These are phyloP conservation scores for Drosophila tani DNA, from an alignment of 1,140 invertebrate species.

Conservation along the genomic window DNA sequence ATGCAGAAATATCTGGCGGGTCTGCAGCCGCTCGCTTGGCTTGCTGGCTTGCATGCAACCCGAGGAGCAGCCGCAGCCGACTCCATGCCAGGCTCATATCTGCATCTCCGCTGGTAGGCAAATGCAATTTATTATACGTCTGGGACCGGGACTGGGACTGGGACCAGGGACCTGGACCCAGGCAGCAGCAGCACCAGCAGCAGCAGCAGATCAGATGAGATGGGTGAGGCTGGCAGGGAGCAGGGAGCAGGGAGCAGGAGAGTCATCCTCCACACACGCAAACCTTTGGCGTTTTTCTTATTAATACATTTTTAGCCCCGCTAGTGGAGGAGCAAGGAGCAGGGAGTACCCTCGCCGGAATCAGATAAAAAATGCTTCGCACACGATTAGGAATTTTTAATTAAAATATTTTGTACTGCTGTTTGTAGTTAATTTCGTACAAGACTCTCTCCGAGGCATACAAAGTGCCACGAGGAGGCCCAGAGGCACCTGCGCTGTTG, in stretches of 20 bases:
- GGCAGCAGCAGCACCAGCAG: background rate
- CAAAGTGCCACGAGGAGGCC: conserved; percentile 60
- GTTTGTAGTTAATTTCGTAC: conserved; percentile 83
- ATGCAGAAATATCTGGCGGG: conserved; percentile 78
- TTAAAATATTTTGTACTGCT: conserved; percentile 85
- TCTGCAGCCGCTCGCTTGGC: conserved; percentile 25
- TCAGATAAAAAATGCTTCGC: conserved; percentile 85
- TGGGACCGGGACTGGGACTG: conserved; percentile 39
- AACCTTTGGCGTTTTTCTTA: conserved; percentile 81
- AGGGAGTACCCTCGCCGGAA: conserved; percentile 48
- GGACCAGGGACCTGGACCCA: background rate
- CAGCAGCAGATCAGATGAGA: conserved; percentile 46
- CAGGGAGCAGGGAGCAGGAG: conserved; percentile 12
- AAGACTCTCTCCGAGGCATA: conserved; percentile 71
- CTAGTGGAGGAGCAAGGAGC: conserved; percentile 16
- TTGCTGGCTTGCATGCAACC: conserved; percentile 61
- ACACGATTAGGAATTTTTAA: conserved; percentile 85
- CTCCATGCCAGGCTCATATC: conserved; percentile 65
- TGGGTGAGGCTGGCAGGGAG: conserved; percentile 6
- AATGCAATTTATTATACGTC: conserved; percentile 83
- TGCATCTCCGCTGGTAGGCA: conserved; percentile 80
- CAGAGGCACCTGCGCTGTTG: conserved; percentile 76
- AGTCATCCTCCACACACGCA: conserved; percentile 70
- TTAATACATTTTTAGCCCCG: conserved; percentile 82
- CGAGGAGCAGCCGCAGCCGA: conserved; percentile 13